Conservation (phyloP, 2,888 invertebrate species). For the Sesia apiformis region DNA sequence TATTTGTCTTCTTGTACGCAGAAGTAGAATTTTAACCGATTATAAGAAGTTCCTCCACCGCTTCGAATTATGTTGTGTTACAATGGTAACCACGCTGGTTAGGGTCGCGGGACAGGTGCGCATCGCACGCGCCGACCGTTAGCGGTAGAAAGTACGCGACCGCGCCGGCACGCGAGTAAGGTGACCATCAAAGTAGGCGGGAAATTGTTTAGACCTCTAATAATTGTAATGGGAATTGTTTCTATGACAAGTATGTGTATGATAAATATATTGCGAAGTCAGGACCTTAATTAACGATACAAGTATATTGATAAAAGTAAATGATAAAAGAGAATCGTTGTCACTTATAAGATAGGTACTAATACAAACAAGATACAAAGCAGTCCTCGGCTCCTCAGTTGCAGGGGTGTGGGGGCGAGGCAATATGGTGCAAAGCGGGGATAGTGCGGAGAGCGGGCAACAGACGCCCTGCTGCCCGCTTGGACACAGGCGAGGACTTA, state of each 20-base stretch:
- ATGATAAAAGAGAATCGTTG: slow-evolving; percentile 1
- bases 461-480: background rate
- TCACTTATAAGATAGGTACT: slow-evolving; percentile 5
- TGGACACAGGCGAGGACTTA: background rate
- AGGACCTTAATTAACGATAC: too few relatives aligned
- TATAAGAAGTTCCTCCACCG: background rate
- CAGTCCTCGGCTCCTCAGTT: too few relatives aligned
- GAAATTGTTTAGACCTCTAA: too few relatives aligned
- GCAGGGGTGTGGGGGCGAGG: too few relatives aligned
- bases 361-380: background rate
- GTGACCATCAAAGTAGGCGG: slow-evolving; percentile 19
- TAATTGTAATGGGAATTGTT: too few relatives aligned
- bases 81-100: slow-evolving; percentile 37
- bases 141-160: slow-evolving; percentile 73
- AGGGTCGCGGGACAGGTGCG: slow-evolving; percentile 66
- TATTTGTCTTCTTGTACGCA: too few relatives aligned
- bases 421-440: too few relatives aligned
- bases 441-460: background rate
- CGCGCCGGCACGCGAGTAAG: slow-evolving; percentile 66
- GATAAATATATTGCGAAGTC: too few relatives aligned
- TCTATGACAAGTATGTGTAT: too few relatives aligned
- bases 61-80: background rate
- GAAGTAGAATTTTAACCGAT: background rate
- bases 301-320: background rate
- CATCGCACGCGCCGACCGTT: slow-evolving; percentile 72